Conservation (phyloP, 2,888 invertebrate genomes). For the Lepidonotus clava region DNA sequence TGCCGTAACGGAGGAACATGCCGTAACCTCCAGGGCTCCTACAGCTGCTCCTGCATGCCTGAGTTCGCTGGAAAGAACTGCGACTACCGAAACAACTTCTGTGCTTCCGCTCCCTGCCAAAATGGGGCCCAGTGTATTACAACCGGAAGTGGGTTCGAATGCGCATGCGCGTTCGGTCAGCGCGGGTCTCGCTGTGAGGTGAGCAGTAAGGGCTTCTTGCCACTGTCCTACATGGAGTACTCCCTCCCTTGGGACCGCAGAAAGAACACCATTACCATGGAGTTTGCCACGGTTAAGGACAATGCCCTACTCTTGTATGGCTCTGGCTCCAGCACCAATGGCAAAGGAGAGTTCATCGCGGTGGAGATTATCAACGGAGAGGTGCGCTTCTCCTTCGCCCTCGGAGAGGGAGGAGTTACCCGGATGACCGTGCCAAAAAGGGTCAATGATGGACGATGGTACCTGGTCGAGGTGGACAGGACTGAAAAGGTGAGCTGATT, state of each 20-base stretch:
- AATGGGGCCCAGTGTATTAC: slow-evolving; percentile 71
- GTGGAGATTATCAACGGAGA: slow-evolving; percentile 92
- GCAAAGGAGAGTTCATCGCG: slow-evolving; percentile 91
- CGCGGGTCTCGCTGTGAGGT: slow-evolving; percentile 95
- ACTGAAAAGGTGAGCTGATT: slow-evolving; percentile 68
- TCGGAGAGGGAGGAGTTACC: slow-evolving; percentile 87
- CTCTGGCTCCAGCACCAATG: slow-evolving; percentile 79
- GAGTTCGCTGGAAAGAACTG: slow-evolving; percentile 74
- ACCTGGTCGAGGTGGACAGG: slow-evolving; percentile 86
- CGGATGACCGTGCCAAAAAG: slow-evolving; percentile 86
- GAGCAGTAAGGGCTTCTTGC: slow-evolving; percentile 93
- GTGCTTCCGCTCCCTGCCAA: slow-evolving; percentile 70
- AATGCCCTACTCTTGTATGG: slow-evolving; percentile 94
- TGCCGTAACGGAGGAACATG: slow-evolving; percentile 93
- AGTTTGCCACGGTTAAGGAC: slow-evolving; percentile 92
- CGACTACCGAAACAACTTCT: slow-evolving; percentile 68
- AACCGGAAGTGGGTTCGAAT: slow-evolving; percentile 86
- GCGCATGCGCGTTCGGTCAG: slow-evolving; percentile 90
- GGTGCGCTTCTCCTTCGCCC: slow-evolving; percentile 90
- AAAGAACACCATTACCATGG: slow-evolving; percentile 93
- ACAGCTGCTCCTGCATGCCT: slow-evolving; percentile 70
- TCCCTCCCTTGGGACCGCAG: slow-evolving; percentile 87
- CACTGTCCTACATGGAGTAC: slow-evolving; percentile 94
- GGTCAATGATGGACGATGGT: slow-evolving; percentile 93
- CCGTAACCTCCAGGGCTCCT: slow-evolving; percentile 70